Conservation (phyloP, 2,113 vertebrate genomes). For the Zeus faber region DNA sequence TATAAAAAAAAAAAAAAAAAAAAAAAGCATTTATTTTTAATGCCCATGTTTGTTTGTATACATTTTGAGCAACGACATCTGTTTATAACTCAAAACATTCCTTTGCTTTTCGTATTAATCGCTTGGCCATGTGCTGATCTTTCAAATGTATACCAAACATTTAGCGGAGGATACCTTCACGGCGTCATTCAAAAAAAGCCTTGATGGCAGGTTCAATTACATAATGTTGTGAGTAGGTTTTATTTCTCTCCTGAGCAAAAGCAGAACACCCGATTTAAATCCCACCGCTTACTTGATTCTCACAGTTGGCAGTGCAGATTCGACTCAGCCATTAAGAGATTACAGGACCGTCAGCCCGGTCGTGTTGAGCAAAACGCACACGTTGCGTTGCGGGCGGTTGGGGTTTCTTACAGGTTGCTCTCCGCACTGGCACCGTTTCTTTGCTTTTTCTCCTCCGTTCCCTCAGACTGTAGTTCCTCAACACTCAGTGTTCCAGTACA, state of each 20-base stretch:
- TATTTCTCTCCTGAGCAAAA: not conserved
- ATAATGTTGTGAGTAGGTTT: constrained; percentile 7
- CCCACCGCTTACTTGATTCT: not conserved
- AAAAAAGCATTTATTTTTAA: constrained; percentile 30
- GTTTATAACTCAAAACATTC: constrained; percentile 2
- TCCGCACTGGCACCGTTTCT: too few species aligned
- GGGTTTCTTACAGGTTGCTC: too few species aligned
- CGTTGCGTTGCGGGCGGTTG: too few species aligned
- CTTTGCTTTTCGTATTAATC: constrained; percentile 35
- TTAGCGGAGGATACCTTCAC: constrained; percentile 1
- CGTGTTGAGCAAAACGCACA: too few species aligned
- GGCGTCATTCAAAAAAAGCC: not conserved
- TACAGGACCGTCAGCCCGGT: too few species aligned
- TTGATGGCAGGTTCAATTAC: not conserved
- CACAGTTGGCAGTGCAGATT: not conserved
- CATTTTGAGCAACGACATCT: constrained; percentile 31
- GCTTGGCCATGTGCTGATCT: not conserved
- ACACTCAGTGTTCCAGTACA: not conserved
- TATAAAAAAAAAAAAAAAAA: constrained; percentile 19
- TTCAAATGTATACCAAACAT: constrained; percentile 2
- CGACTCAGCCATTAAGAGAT: constrained; percentile 23
- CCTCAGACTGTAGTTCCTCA: not conserved
- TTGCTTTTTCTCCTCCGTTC: not conserved
- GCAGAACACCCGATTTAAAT: constrained; percentile 6
- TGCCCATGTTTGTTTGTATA: constrained; percentile 6